Base-by-base conservation (phyloP, 2,888 invertebrate genomes). In the Epinotia ramella region DNA sequence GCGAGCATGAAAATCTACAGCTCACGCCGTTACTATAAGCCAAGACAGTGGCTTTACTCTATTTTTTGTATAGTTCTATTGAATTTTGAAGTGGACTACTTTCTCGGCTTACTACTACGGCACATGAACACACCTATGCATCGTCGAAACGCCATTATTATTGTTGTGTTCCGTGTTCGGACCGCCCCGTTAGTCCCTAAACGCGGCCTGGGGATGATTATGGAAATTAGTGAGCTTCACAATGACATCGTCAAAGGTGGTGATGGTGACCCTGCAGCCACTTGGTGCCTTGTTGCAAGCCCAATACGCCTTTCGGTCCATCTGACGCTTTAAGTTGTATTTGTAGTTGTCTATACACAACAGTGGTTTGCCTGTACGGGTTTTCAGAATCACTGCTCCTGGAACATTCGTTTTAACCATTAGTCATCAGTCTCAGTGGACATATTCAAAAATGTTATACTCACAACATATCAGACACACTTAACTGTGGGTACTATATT, bases 151-250 rank as follows among this genome's bases (percentile, higher is more conserved):
- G 40, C 40, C 40, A 40, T 6, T 40, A 40, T 40, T 9, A 40
- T 33, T 6, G 6, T 33, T 33, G 33, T 33, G 33, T 7, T 33
- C 33, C 33, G 33, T 33, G 33, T 33, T 33, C 33, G 6, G 33
- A 33, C 33, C 33, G 40, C 9, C 40, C 9, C 40, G 40, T 40
- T 7, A 40, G 16, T 49, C 49, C 49, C 4, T 53, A 53, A n/a
- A 53, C 6, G n/a, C 16, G 24, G 57, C 9, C 11, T 75, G 65
- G 3, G 40, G 5, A 72, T 86, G 85, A 73, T 82, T 84, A 57
- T 85, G 86, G 20, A 70, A 44, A 70, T 84, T 80, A 11, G 33
- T 20, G 5, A 75, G 28, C 57, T 57, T 63, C 18, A 73, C n/a
- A 28, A 63, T 63, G 12, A 46, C 68, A 7, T 68, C 24, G 16